phyloP scores from a whole-genome alignment of 2,888 invertebrate species.

The Pristionchus japonicus region DNA sequence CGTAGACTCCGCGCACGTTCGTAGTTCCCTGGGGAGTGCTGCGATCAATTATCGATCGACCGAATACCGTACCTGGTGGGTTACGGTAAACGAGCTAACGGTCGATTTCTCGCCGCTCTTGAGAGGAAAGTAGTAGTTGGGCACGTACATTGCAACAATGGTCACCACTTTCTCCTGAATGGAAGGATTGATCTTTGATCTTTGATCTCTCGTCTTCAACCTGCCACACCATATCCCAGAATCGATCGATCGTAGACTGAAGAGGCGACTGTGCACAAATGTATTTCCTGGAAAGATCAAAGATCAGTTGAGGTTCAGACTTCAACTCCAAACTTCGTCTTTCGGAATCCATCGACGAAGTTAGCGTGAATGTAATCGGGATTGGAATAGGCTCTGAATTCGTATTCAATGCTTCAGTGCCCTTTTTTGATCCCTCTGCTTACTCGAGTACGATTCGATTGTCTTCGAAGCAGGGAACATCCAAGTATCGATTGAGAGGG shows the following conservation, averaged over 20 bases:
- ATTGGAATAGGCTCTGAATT: conserved; percentile 19
- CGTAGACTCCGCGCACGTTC: conserved; percentile 19
- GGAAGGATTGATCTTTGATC: background rate
- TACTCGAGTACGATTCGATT: conserved; percentile 34
- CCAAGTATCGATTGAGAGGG: conserved; percentile 44
- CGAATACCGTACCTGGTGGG: conserved; percentile 6
- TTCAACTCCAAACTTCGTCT: conserved; percentile 1
- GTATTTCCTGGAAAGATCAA: conserved; percentile 41
- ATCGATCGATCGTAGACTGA: conserved; percentile 26
- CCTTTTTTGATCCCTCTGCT: conserved; percentile 6
- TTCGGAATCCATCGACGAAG: conserved; percentile 43
- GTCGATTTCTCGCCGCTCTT: background rate
- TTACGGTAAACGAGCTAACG: background rate
- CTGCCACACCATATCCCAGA: conserved; percentile 49
- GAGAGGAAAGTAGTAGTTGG: conserved; percentile 21
- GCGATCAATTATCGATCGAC: background rate
- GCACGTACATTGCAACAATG: background rate
- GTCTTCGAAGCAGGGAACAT: conserved; percentile 38
- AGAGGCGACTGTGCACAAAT: conserved; percentile 43
- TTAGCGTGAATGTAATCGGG: conserved; percentile 44
- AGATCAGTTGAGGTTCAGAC: background rate
- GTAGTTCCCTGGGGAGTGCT: conserved; percentile 16
- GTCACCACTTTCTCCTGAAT: conserved; percentile 36
- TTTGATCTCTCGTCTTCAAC: conserved; percentile 22
- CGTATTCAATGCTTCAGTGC: background rate